Base-by-base conservation (phyloP, 2,797 vertebrate genomes). In the Coilia nasus region DNA sequence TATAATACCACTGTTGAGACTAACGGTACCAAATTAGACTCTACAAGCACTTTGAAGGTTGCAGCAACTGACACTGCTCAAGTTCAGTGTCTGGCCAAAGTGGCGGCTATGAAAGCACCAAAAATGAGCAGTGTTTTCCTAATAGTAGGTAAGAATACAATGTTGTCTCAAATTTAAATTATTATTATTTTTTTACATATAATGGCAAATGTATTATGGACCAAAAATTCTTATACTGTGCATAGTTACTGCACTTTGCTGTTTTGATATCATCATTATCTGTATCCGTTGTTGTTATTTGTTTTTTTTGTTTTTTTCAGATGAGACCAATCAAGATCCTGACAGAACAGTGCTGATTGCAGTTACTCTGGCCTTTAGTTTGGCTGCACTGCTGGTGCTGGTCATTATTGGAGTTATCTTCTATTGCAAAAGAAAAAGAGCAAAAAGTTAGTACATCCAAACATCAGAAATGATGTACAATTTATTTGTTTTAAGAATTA, bases 41-140 rank as follows among this genome's bases (percentile, higher is more conserved):
- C 71, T 1, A 21, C 2, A 17, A 78, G 71, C 71, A 78, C 71
- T 78, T 25, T 78, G 35, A 19, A 19, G 41, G 19, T 78, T 78
- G 19, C 31, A 44, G 71, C 71, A 9, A 6, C 19, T 78, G 35
- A 44, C 35, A 78, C 17, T 21, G 71, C 15, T 44, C 35, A 78
- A 78, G 35, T 78, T 44, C 71, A 78, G 19, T 78, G 71, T 78
- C 71, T 78, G 35, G 71, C 71, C 71, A 11, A 44, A 78, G 71
- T 78, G 71, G 15, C 71, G 9, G 71, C 71, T 44, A 11, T 78
- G 17, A 21, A 21, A 17, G 21, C 35, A 44, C 35, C 71, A 14
- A 17, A 78, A 78, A 78, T 25, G 6, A 78, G 31, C 31, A 78
- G 35, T 44, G 71, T 78, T 78, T 78, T 78, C 31, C 31, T 78